Evolutionary conservation across 2,888 invertebrate species (phyloP), one percentile per base, ranked within the genome.

Genomic region (Apodemia zela): DNA sequence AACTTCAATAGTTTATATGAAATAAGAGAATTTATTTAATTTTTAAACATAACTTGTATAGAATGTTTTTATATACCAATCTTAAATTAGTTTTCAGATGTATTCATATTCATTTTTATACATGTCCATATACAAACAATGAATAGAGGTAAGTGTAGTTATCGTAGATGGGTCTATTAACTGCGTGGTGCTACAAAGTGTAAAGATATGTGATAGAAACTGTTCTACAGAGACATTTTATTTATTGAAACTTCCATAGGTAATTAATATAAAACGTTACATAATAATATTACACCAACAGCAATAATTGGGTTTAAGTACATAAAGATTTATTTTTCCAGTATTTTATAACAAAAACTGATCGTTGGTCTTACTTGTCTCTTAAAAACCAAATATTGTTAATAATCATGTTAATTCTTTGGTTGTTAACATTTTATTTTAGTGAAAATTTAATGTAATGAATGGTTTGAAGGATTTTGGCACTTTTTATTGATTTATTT

Each of bases 141-240:
- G 85, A 86, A 86, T 89, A 89, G 82, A 81, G 86, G 88, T 90
- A 90, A 89, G 89, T 81, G 86, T 90, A 82, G 81, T 73, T 80
- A 76, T 74, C 73, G 83, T 90, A 89, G 89, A 87, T 86, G 89
- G 89, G 88, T 90, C 89, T 89, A 87, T 88, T 90, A 90, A 90
- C 87, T 76, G 91, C 84, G 90, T 89, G 91, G 91, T 91, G 90
- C 90, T 91, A 90, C 87, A 89, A 80, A 77, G 87, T 87, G 89
- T 88, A 90, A 91, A 77, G 89, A 90, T 83, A 89, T 91, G 91
- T 91, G 91, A 91, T 91, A 91, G 86, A 89, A 86, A 88, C 83
- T 87, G 80, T 87, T 87, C 87, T 90, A 80, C 88, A 89, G 87
- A 90, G 84, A 88, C 89, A 84, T 91, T 89, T 90, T 91, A 90